Evolutionary conservation across 2,888 invertebrate species (phyloP), one percentile per base, ranked within the genome.

Genomic region (Liodrosophila aerea): DNA sequence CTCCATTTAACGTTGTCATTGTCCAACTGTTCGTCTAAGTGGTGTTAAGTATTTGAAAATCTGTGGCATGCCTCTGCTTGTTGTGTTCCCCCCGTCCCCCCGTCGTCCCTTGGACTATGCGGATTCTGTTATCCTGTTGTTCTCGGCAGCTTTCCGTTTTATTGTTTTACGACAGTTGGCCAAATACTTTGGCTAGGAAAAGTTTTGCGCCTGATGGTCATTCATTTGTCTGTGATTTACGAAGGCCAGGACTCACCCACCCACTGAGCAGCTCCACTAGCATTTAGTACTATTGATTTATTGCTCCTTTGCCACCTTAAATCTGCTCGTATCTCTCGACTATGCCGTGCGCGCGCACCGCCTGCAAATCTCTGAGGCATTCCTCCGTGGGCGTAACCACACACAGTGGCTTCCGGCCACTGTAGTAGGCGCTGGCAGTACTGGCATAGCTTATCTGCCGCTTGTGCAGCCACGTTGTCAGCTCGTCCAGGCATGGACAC

Each of bases 341-440:
- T 37, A 89, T 72, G 18, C 76, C 74, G 18, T 87, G 76, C 46
- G 81, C 62, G 31, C 65, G 69, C 7, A 85, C 84, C 12, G 81
- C 60, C 34, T 64, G 43, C 15, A 87, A 57, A 37, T 88, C 58
- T 47, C 84, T 76, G 2, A 89, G 72, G 68, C 90, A 89, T 16
- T 44, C 44, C 1, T 76, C 70, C 12, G 77, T 67, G 1, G 82
- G 70, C 29, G 88, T 88, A n/a, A 88, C 76, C 3, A 89, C 81
- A 49, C 90, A 89, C 12, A 89, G 66, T 1, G 89, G 86, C 29
- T 83, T 86, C 16, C 70, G 54, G 0, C 89, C 89, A 11, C 69
- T 81, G 46, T 72, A 88, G 45, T 85, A 88, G 30, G 69, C 78
- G 50, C 78, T 88, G 4, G 54, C 52, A 4, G 69, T 31, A 0